Base-by-base conservation (phyloP, 2,888 invertebrate genomes). In the Diabrotica balteata region DNA sequence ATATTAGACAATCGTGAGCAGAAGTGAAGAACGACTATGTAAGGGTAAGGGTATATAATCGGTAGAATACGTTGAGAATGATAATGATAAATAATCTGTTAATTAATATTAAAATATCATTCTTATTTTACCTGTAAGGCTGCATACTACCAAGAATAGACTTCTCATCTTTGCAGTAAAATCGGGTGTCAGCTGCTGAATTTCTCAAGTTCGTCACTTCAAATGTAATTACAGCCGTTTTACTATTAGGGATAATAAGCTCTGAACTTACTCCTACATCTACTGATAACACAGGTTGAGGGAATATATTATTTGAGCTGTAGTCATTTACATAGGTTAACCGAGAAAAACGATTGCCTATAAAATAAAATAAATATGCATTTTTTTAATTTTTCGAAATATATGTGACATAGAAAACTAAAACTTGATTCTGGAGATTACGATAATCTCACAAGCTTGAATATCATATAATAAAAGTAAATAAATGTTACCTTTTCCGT, bases 141-240 rank as follows among this genome's bases (percentile, higher is more conserved):
- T 80, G 84, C 68, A 92, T 85, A 4, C 85, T 85, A 43, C 87
- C 83, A 32, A 92, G 76, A 73, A 89, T 87, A 11, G 86, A 83
- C 66, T 87, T 84, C 76, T 91, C 87, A 62, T 90, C 88, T 8
- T 86, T 85, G 0, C 90, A 90, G 45, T 86, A 86, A 78, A 90
- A 92, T 63, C 82, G 83, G 75, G 88, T 90, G 68, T 84, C 85
- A 22, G 87, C 86, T 0, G 85, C 80, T 70, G 85, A 87, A 8
- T 87, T 86, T n/a, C 87, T 87, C 81, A 88, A 89, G 82, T 93
- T 93, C 0, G 90, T 91, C 0, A 93, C 89, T 82, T 92, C 91
- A 77, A 91, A 93, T 69, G 89, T 86, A n/a, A 93, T 77, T 70
- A 80, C 76, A n/a, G 78, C 71, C 46, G 71, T 71, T 65, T 74